Base-by-base conservation (phyloP, 2,888 invertebrate species). In the Micropterix aruncella region DNA sequence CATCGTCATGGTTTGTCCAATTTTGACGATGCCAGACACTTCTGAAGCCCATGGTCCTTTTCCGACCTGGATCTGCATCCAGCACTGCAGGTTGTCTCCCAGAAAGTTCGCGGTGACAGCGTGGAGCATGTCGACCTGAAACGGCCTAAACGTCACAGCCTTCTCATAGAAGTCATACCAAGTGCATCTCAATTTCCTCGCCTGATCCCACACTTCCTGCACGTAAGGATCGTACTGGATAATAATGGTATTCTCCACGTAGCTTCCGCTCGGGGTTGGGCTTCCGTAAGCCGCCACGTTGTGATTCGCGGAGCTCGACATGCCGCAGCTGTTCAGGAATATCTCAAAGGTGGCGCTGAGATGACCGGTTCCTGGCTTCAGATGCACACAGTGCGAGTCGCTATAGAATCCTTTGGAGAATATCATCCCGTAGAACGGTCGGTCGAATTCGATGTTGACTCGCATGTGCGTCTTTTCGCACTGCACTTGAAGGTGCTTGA, bases 11-110 rank as follows among this genome's bases (percentile, higher is more conserved):
- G 93, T 93, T 61, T 93, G 93, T 17, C 93, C 93, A 52, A 93
- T 93, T 68, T 93, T 93, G 7, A 93, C 93, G 56, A 93, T 91
- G 44, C 93, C 93, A 1, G 91, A 91, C 19, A 93, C 93, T 66
- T 93, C 93, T 12, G 90, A 90, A n/a, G 93, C 93, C 93, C 93
- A 93, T 1, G 93, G 93, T 52, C 93, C 93, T 61, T 93, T 93
- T 45, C 93, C 93, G 40, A 92, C 92, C 66, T 93, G 93, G 55
- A 93, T 93, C 65, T 93, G 93, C 93, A 93, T 93, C 93, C 93
- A 93, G 66, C 93, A 93, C 61, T 93, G 92, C 55, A 93, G 70
- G 69, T 93, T 93, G 65, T 93, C 93, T 18, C 93, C 93, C 54
- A 93, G 77, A 77, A 93, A 93, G 73, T 93, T 93, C 41, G 93